Evolutionary conservation across 2,113 vertebrate genomes (phyloP).

Genomic region (Heptranchias perlo): DNA sequence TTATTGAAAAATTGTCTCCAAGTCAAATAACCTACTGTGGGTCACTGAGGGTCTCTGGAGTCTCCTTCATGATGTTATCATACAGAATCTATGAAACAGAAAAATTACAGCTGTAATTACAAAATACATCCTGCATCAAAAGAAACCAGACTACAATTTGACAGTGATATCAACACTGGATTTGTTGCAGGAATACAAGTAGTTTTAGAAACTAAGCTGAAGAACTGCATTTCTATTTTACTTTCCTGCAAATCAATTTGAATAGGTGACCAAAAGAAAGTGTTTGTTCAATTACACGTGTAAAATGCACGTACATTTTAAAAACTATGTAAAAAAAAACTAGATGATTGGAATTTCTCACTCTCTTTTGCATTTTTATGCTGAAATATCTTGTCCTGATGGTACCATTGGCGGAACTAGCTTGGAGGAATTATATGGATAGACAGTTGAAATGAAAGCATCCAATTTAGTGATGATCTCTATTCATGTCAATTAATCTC

Average conservation of each 20-base stretch:
- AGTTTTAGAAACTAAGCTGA: background rate
- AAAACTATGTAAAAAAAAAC: background rate
- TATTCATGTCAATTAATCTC: background rate
- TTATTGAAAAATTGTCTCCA: background rate
- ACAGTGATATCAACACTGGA: background rate
- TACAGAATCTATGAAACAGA: conserved; percentile 69
- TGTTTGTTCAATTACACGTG: background rate
- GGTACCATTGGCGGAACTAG: background rate
- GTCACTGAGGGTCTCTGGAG: conserved; percentile 84
- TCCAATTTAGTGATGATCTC: background rate
- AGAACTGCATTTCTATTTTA: background rate
- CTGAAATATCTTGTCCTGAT: background rate
- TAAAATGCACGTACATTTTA: background rate
- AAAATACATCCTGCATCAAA: background rate
- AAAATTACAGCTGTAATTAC: conserved; percentile 33
- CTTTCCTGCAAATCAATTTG: background rate
- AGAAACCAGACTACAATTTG: background rate
- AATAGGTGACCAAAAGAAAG: background rate
- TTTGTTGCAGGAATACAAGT: background rate
- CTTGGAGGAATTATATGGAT: background rate
- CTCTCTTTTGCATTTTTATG: background rate
- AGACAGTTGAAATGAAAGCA: background rate
- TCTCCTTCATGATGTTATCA: conserved; percentile 89
- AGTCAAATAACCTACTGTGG: conserved; percentile 68
- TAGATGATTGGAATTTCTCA: background rate